These are phyloP conservation scores for Hirtodrosophila duncani DNA, from an alignment of 2,888 invertebrate genomes.

Conservation along the genomic window DNA sequence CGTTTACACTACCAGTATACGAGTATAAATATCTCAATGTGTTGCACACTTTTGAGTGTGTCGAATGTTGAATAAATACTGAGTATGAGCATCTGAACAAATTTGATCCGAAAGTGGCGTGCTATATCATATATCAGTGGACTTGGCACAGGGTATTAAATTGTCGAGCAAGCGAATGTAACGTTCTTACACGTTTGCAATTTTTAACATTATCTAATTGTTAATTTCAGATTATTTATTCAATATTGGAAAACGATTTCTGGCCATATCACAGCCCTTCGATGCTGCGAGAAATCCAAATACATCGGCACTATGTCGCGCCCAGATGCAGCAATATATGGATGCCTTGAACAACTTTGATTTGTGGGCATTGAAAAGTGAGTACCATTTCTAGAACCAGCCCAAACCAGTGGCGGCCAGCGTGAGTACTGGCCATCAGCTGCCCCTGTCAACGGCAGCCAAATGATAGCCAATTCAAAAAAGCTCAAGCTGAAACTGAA, in stretches of 20 bases:
- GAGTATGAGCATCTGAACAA: no score
- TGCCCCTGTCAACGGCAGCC: constrained; percentile 4
- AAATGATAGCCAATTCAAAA: background rate
- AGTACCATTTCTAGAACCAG: constrained; percentile 55
- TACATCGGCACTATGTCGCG: constrained; percentile 68
- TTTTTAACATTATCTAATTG: no score
- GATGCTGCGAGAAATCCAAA: constrained; percentile 73
- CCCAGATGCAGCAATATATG: constrained; percentile 68
- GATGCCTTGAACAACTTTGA: constrained; percentile 74
- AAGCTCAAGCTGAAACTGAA: constrained; percentile 15
- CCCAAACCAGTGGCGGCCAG: constrained; percentile 1
- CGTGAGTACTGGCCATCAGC: constrained; percentile 7
- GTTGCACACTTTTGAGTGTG: no score
- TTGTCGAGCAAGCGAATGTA: no score
- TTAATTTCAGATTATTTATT: constrained; percentile 68
- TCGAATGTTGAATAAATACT: no score
- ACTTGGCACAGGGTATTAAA: no score
- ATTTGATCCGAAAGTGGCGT: no score
- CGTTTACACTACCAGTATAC: no score
- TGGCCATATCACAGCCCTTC: constrained; percentile 71
- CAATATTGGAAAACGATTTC: constrained; percentile 70
- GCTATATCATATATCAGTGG: no score
- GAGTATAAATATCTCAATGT: no score
- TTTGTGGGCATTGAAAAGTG: constrained; percentile 77
- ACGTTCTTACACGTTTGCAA: no score